Base-by-base conservation (phyloP, 1,140 invertebrate genomes). In the Anastatus disparis region DNA sequence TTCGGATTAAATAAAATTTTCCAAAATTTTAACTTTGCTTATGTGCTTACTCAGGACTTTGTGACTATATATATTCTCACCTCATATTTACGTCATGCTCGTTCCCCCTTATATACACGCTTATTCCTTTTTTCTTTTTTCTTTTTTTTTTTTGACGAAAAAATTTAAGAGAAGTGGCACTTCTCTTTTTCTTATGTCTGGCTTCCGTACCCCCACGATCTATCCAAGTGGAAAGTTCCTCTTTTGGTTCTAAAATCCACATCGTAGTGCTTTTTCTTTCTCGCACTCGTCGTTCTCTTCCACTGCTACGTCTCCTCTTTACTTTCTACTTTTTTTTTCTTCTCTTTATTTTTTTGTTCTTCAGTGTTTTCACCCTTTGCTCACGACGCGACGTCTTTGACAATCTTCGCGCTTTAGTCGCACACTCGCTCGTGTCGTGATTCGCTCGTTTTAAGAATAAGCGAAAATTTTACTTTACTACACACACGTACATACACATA, bases 331-430 rank as follows among this genome's bases (percentile, higher is more conserved):
- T n/a, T n/a, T 20, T 46, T 46, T 20, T 8, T n/a, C 44, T 15
- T n/a, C 20, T 4, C 20, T n/a, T n/a, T n/a, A n/a, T n/a, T n/a
- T 10, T 35, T 10, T 4, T 10, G 4, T 10, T 35, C 31, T 10
- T 35, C 31, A 4, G 10, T 35, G 4, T n/a, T n/a, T n/a, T n/a
- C 44, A 15, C 44, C 13, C 44, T 6, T 46, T n/a, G 4, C 31
- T 10, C 10, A 4, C 31, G 31, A 20, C 12, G 42, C n/a, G 13
- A 31, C 29, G 35, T 17, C 63, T 55, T 66, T 66, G 63, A 55
- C 50, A 66, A 66, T 66, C 27, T 56, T 56, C 38, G 15, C 38
- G 64, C 22, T 20, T 50, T 50, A 35, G 26, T 15, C n/a, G 20
- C 38, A 46, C 27, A n/a, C n/a, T n/a, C n/a, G n/a, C n/a, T n/a